Evolutionary conservation across 2,113 vertebrate species (phyloP).

Genomic region (Maccullochella peelii): DNA sequence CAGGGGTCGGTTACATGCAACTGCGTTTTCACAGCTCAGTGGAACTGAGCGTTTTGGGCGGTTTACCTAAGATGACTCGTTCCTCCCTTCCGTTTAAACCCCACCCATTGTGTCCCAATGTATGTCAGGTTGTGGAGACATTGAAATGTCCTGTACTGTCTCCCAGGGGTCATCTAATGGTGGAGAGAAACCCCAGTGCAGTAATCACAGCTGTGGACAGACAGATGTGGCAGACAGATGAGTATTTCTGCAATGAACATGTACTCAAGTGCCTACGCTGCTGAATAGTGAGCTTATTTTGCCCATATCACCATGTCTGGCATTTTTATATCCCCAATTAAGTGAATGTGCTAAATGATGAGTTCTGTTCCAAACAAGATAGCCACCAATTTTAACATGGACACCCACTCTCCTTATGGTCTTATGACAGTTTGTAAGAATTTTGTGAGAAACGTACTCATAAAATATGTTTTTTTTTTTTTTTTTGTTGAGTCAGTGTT

Average conservation of each 20-base stretch:
- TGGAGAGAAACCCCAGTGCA: conserved; percentile 24
- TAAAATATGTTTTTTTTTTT: background rate
- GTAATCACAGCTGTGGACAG: conserved; percentile 23
- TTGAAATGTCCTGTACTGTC: conserved; percentile 9
- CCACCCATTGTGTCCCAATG: background rate
- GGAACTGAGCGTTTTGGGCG: conserved; percentile 16
- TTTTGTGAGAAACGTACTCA: background rate
- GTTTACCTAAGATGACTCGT: conserved; percentile 26
- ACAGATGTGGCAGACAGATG: conserved; percentile 20
- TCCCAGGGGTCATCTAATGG: conserved; percentile 7
- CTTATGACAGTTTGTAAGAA: background rate
- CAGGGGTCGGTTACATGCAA: conserved; percentile 55
- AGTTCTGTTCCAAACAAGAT: conserved; percentile 19
- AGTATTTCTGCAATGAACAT: background rate
- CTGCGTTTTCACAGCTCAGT: conserved; percentile 49
- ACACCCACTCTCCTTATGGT: conserved; percentile 17
- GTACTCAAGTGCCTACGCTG: background rate
- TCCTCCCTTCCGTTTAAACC: conserved; percentile 20
- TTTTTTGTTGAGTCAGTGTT: background rate
- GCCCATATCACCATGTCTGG: conserved; percentile 27
- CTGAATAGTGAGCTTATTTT: conserved; percentile 8
- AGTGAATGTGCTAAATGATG: conserved; percentile 31
- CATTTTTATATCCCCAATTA: conserved; percentile 38
- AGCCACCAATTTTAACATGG: conserved; percentile 26
- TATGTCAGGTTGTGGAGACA: background rate